Evolutionary conservation across 2,797 vertebrate species (phyloP).

Genomic region (Bucorvus abyssinicus): DNA sequence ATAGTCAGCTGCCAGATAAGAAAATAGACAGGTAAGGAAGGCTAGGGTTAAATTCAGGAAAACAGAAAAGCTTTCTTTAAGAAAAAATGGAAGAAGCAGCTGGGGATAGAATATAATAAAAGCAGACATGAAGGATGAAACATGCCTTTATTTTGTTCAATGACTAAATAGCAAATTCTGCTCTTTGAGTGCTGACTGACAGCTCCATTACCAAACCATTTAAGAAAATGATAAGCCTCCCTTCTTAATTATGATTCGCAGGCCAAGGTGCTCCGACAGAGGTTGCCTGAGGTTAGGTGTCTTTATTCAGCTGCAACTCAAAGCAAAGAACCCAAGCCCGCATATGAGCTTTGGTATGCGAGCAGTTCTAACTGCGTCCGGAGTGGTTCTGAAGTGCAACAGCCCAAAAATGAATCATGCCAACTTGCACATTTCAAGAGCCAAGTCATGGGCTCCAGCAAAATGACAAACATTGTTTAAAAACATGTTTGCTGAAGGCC

Average conservation of each 20-base stretch:
- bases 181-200: neutral
- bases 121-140: neutral
- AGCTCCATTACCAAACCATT: neutral
- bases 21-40: neutral
- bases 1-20: neutral
- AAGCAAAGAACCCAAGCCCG: neutral
- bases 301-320: neutral
- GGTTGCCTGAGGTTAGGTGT: neutral
- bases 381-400: neutral
- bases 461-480: slow-evolving; percentile 44
- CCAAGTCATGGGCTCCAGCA: neutral
- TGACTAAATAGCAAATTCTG: neutral
- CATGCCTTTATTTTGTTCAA: neutral
- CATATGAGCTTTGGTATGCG: neutral
- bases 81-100: neutral
- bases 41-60: neutral
- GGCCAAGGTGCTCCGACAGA: neutral
- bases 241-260: neutral
- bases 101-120: neutral
- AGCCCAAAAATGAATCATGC: neutral
- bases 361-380: fast-evolving
- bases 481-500: slow-evolving; percentile 44
- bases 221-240: neutral
- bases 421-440: neutral
- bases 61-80: neutral